phyloP scores from a whole-genome alignment of 2,113 vertebrate species.

The Microtus pennsylvanicus region DNA sequence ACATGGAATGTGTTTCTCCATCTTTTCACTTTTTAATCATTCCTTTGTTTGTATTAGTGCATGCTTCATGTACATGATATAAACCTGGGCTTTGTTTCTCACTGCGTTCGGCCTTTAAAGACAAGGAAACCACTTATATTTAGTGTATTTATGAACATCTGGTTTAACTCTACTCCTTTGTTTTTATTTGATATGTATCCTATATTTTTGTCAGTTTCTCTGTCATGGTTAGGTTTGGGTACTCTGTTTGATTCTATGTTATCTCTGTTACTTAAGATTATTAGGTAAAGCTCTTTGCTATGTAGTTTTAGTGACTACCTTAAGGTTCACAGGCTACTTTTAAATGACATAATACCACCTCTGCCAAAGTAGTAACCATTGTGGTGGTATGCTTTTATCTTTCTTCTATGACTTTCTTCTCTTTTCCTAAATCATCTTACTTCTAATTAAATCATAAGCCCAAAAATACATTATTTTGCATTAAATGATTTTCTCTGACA shows the following conservation, averaged over 20 bases:
- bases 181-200: background rate
- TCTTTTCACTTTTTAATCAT: background rate
- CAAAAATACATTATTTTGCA: background rate
- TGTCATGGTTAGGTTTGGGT: background rate
- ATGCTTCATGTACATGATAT: background rate
- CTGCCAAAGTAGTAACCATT: background rate
- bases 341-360: background rate
- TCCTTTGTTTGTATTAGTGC: slow-evolving; percentile 26
- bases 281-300: background rate
- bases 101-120: background rate
- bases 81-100: background rate
- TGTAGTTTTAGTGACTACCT: slow-evolving; percentile 1
- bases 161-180: background rate
- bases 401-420: background rate
- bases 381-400: background rate
- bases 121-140: background rate
- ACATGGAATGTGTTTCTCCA: background rate
- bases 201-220: background rate
- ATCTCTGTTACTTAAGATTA: background rate
- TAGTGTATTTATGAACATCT: background rate
- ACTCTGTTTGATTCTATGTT: background rate
- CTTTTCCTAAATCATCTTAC: background rate
- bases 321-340: background rate
- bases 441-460: background rate
- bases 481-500: slow-evolving; percentile 5